Base-by-base conservation (phyloP, 1,140 invertebrate species). In the Bicyclus anynana region DNA sequence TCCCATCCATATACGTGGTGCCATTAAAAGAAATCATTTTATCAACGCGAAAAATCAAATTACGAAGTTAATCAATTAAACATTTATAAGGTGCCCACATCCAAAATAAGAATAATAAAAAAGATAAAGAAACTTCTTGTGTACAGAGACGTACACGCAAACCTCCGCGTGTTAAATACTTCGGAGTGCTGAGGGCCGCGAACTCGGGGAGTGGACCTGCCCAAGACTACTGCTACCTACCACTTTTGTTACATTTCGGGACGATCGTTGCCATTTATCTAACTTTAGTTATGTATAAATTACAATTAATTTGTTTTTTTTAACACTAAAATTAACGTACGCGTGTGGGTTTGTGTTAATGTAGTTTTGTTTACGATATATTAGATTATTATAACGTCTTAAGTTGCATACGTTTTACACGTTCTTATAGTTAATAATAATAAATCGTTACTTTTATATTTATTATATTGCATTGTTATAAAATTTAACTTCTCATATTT, bases 321-420 rank as follows among this genome's bases (percentile, higher is more conserved):
- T 64, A 65, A 52, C 59, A 77, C 79, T 77, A 79, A 81, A 80
- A 78, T 69, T 75, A 82, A 77, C 64, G 65, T 76, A 78, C 74
- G 67, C 84, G 82, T 84, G 84, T 85, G 80, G 84, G 84, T 87
- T 87, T 87, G 84, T 87, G 80, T 87, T 69, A 77, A 81, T 87
- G 82, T 66, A 81, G 82, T 40, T 84, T 56, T 2, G 47, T 54
- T 53, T 64, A 67, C 55, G 67, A 60, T 62, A 67, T 53, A 52
- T 62, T 62, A 53, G 59, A n/a, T 33, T 10, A 33, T 12, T 12
- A 60, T 67, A 65, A 67, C 59, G 52, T 65, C 50, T 69, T 58
- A 64, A 64, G 54, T 61, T 56, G 67, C 50, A 66, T 67, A 72
- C 57, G 48, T 55, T 64, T 29, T 53, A 49, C 51, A 49, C 33